A percentile compares a stretch with the other conserved stretches of the same genome.
phyloP scores from a whole-genome alignment of 2,797 vertebrate genomes.

The Champsocephalus esox region DNA sequence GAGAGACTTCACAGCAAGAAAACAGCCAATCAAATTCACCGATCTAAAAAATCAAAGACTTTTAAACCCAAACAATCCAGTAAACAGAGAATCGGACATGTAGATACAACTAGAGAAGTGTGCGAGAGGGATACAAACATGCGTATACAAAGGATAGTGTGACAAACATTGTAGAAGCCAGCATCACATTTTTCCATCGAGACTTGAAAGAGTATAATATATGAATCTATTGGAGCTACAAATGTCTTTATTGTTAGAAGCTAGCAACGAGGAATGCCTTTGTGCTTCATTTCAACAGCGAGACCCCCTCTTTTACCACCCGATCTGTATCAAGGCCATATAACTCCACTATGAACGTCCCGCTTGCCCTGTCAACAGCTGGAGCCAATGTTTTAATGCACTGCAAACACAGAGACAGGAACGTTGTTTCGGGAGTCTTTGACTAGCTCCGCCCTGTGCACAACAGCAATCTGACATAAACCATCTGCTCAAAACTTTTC shows the following conservation, averaged over 20 bases:
- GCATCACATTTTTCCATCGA: slow-evolving; percentile 12
- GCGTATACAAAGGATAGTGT: slow-evolving; percentile 54
- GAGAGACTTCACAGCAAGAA: neutral
- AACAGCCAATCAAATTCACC: slow-evolving; percentile 23
- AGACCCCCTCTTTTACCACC: slow-evolving; percentile 15
- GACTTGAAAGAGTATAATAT: slow-evolving; percentile 6
- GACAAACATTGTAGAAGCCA: slow-evolving; percentile 32
- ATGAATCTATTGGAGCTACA: neutral
- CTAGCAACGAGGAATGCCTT: neutral
- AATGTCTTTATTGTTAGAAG: slow-evolving; percentile 7
- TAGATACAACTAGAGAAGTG: slow-evolving; percentile 39
- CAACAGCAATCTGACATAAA: slow-evolving; percentile 34
- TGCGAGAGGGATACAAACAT: slow-evolving; percentile 39
- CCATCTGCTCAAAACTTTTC: slow-evolving; percentile 46
- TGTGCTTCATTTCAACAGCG: slow-evolving; percentile 11
- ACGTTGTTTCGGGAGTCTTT: slow-evolving; percentile 29
- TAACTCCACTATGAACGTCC: slow-evolving; percentile 44
- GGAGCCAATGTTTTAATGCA: slow-evolving; percentile 54
- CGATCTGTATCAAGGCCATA: slow-evolving; percentile 33
- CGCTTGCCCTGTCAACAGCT: slow-evolving; percentile 56
- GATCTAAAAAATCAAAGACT: slow-evolving; percentile 54
- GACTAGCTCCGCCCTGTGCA: slow-evolving; percentile 1
- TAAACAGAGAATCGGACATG: slow-evolving; percentile 49
- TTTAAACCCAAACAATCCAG: slow-evolving; percentile 53
- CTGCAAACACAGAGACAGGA: slow-evolving; percentile 44